phyloP scores from a whole-genome alignment of 2,113 vertebrate species.

The Oncorhynchus mykiss region DNA sequence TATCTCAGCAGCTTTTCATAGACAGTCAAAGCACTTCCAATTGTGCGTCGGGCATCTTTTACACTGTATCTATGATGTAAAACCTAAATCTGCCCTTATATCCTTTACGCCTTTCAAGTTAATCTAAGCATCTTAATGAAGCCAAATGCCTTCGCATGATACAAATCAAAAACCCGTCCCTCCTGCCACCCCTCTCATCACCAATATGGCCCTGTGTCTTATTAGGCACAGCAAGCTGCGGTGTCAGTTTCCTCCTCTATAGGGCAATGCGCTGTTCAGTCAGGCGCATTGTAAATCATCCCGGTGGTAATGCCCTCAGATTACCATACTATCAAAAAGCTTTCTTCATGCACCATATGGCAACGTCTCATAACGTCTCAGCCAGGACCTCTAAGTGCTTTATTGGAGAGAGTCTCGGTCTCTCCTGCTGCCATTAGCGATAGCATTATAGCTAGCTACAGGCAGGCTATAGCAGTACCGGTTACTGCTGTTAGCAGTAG shows the following conservation, averaged over 20 bases:
- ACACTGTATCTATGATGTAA: neutral
- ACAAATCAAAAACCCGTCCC: slow-evolving; percentile 16
- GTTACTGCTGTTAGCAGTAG: slow-evolving; percentile 36
- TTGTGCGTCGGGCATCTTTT: neutral
- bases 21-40: too few relatives aligned
- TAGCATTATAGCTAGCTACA: slow-evolving; percentile 43
- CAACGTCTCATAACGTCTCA: slow-evolving; percentile 46
- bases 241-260: slow-evolving; percentile 36
- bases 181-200: slow-evolving; percentile 58
- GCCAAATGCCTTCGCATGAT: slow-evolving; percentile 61
- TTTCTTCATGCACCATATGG: slow-evolving; percentile 72
- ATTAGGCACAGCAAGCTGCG: slow-evolving; percentile 58
- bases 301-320: slow-evolving; percentile 61
- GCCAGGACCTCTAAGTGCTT: slow-evolving; percentile 69
- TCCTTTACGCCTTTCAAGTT: neutral
- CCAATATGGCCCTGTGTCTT: slow-evolving; percentile 62
- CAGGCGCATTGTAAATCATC: slow-evolving; percentile 74
- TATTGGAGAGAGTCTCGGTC: slow-evolving; percentile 54
- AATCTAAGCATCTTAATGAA: slow-evolving; percentile 49
- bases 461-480: slow-evolving; percentile 39
- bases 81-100: neutral
- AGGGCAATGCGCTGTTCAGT: slow-evolving; percentile 49
- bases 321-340: slow-evolving; percentile 79
- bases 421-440: slow-evolving; percentile 53
- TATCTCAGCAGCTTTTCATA: neutral